Evolutionary conservation across 2,888 invertebrate genomes (phyloP).

Genomic region (Kuschelorhynchus macadamiae): DNA sequence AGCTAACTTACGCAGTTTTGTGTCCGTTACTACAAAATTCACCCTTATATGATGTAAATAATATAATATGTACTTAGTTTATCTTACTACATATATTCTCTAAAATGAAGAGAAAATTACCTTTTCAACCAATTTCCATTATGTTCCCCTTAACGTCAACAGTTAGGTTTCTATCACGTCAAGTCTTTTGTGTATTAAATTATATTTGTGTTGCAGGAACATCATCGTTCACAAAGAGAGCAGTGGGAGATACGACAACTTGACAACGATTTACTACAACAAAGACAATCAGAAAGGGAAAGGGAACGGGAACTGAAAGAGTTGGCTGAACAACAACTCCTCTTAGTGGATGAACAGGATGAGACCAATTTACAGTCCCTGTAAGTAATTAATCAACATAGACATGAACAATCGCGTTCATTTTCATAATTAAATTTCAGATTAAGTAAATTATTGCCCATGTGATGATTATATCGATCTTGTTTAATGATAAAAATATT

Average conservation of each 20-base stretch:
- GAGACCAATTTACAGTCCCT: slow-evolving; percentile 62
- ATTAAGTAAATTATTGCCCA: too few species aligned
- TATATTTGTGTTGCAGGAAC: slow-evolving; percentile 60
- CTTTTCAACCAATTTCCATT: background rate
- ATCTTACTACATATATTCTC: too few species aligned
- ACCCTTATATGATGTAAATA: too few species aligned
- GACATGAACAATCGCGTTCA: too few species aligned
- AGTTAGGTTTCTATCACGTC: background rate
- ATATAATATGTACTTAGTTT: too few species aligned
- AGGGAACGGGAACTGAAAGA: slow-evolving; percentile 74
- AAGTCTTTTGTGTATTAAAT: slow-evolving; percentile 8
- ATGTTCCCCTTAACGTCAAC: background rate
- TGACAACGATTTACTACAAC: slow-evolving; percentile 75
- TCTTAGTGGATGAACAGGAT: slow-evolving; percentile 63
- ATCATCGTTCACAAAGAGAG: slow-evolving; percentile 74
- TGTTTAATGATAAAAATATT: too few species aligned
- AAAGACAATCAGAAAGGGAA: slow-evolving; percentile 74
- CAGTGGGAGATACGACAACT: slow-evolving; percentile 74
- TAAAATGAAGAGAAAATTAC: background rate
- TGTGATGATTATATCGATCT: too few species aligned
- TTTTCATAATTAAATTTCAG: too few species aligned
- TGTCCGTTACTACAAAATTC: too few species aligned
- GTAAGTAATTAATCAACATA: slow-evolving; percentile 58
- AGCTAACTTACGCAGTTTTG: too few species aligned
- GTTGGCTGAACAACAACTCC: slow-evolving; percentile 66